A percentile compares a stretch with the other conserved stretches of the same genome.
Evolutionary conservation across 2,113 vertebrate genomes (phyloP).

Genomic region (Forbesichthys agassizii): DNA sequence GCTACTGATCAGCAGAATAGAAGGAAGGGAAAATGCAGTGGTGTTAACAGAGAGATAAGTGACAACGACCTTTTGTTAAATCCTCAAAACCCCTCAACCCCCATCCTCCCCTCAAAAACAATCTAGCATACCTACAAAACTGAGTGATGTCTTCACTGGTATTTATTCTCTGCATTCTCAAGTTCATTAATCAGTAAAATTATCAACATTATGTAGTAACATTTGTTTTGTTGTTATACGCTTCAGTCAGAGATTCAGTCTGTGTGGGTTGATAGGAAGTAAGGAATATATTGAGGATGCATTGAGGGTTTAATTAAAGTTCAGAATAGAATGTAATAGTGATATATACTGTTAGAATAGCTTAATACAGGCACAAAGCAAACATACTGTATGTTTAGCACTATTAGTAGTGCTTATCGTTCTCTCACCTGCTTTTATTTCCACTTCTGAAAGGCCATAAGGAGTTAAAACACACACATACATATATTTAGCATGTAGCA

Average conservation of each 20-base stretch:
- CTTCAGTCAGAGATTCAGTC: too few relatives aligned
- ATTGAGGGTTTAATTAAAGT: not conserved
- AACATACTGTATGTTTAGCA: too few relatives aligned
- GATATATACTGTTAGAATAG: not conserved
- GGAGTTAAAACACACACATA: slow-evolving; percentile 11
- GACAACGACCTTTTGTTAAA: not conserved
- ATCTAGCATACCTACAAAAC: too few relatives aligned
- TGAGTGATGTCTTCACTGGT: too few relatives aligned
- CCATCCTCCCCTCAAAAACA: too few relatives aligned
- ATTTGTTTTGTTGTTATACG: too few relatives aligned
- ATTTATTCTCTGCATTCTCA: too few relatives aligned
- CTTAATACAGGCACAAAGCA: not conserved
- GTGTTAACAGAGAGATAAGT: slow-evolving; percentile 13
- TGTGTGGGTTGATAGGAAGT: too few relatives aligned
- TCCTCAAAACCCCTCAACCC: too few relatives aligned
- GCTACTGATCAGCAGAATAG: slow-evolving; percentile 46
- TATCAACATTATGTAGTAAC: too few relatives aligned
- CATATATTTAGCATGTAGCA: slow-evolving; percentile 1
- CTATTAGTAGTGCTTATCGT: not conserved
- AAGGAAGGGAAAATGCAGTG: slow-evolving; percentile 23
- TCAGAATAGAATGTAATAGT: not conserved
- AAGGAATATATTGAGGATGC: not conserved
- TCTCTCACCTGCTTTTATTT: slow-evolving; percentile 62
- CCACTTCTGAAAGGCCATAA: slow-evolving; percentile 39
- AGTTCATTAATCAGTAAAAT: too few relatives aligned